A percentile compares a stretch with the other conserved stretches of the same genome.
phyloP scores from a whole-genome alignment of 2,113 vertebrate genomes.

The Clinocottus analis region DNA sequence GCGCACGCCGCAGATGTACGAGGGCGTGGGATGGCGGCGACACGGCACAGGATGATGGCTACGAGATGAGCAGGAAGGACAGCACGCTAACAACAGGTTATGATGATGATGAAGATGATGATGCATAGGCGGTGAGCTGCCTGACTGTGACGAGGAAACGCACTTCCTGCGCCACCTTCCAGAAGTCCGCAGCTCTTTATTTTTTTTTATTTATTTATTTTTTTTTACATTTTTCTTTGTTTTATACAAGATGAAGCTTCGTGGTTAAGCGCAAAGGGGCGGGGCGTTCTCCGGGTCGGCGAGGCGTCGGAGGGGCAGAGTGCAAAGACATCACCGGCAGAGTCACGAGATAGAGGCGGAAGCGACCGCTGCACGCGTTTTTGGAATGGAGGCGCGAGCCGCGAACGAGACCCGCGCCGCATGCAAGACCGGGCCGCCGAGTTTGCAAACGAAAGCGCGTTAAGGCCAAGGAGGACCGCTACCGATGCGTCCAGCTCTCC shows the following conservation, averaged over 20 bases:
- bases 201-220: neutral
- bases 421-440: constrained; percentile 63
- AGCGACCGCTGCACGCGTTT: constrained; percentile 39
- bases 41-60: constrained; percentile 33
- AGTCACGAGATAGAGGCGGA: constrained; percentile 35
- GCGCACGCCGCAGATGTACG: constrained; percentile 30
- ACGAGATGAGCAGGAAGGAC: constrained; percentile 13
- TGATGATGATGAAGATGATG: constrained; percentile 14
- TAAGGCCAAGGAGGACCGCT: constrained; percentile 63
- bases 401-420: constrained; percentile 60
- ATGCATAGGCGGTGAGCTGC: constrained; percentile 48
- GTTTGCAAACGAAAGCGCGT: constrained; percentile 53
- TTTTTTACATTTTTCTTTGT: neutral
- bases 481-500: constrained; percentile 29
- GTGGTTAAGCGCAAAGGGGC: neutral
- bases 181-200: neutral
- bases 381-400: constrained; percentile 48
- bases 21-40: constrained; percentile 49
- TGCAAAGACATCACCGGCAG: constrained; percentile 48
- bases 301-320: constrained; percentile 33
- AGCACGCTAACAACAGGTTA: constrained; percentile 45
- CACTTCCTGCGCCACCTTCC: constrained; percentile 14
- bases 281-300: neutral
- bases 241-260: neutral
- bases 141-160: constrained; percentile 37